phyloP scores from a whole-genome alignment of 2,113 vertebrate species.

The Seriola dumerili region DNA sequence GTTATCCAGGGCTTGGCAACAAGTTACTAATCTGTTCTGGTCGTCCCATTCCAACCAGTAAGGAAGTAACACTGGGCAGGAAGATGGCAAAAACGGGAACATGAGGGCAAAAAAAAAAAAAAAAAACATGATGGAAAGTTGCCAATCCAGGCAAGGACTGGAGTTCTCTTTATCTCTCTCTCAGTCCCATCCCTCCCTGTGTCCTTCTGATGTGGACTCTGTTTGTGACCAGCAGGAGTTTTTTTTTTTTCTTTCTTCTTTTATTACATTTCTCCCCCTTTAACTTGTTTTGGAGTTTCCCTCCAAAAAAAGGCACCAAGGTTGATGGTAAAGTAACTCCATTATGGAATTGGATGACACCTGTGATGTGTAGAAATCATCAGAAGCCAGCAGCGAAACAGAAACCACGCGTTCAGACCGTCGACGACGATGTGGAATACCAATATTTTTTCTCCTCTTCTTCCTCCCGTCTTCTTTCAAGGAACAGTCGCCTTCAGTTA shows the following conservation, averaged over 20 bases:
- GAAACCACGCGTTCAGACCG: slow-evolving; percentile 1
- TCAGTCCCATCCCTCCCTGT: neutral
- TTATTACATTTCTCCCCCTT: slow-evolving; percentile 7
- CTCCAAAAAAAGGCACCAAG: neutral
- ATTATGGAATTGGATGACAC: slow-evolving; percentile 4
- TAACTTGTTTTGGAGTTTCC: slow-evolving; percentile 14
- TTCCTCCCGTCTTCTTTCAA: neutral
- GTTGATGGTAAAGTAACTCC: neutral
- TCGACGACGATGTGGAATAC: neutral
- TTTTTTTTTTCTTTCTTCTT: neutral
- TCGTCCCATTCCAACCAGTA: slow-evolving; percentile 40
- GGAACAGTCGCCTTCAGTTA: neutral
- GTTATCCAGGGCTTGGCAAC: slow-evolving; percentile 14
- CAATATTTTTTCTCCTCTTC: neutral
- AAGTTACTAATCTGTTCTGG: slow-evolving; percentile 11
- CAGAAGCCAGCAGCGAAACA: slow-evolving; percentile 24
- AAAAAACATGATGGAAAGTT: neutral
- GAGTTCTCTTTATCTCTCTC: slow-evolving; percentile 8
- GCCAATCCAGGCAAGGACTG: slow-evolving; percentile 33
- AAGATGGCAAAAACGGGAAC: slow-evolving; percentile 1
- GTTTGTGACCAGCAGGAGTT: neutral
- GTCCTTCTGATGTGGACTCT: neutral
- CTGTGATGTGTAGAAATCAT: neutral
- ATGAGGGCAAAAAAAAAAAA: neutral
- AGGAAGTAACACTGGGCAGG: slow-evolving; percentile 25